A percentile compares a stretch with the other conserved stretches of the same genome.
Evolutionary conservation across 1,140 invertebrate species (phyloP).

Genomic region (Heliconius hermathena): DNA sequence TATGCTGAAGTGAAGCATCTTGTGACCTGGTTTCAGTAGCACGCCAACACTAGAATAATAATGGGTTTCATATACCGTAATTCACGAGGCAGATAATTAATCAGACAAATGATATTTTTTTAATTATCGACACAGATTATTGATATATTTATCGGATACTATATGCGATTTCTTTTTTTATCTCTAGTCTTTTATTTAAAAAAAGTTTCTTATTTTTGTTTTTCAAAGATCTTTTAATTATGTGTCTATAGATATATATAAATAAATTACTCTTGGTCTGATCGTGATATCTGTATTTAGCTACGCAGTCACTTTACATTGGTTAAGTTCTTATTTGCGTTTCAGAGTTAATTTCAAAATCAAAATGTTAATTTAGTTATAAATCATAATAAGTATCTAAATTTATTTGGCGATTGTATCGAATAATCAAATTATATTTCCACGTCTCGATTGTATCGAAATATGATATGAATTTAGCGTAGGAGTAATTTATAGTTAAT

Average conservation of each 20-base stretch:
- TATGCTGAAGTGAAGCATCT: constrained; percentile 25
- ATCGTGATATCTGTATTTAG: too few relatives aligned
- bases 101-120: constrained; percentile 3
- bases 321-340: too few relatives aligned
- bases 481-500: background rate
- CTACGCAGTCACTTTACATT: too few relatives aligned
- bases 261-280: background rate
- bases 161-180: background rate
- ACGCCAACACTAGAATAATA: constrained; percentile 22
- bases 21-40: constrained; percentile 23
- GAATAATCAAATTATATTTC: too few relatives aligned
- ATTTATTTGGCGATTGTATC: too few relatives aligned
- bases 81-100: constrained; percentile 12
- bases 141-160: background rate
- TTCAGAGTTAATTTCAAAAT: too few relatives aligned
- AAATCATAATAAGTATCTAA: too few relatives aligned
- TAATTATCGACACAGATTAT: background rate
- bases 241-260: background rate
- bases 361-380: too few relatives aligned
- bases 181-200: background rate
- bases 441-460: too few relatives aligned
- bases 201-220: background rate
- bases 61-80: constrained; percentile 23
- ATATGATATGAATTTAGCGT: background rate
- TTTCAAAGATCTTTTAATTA: background rate